Evolutionary conservation across 2,888 invertebrate genomes (phyloP).

Genomic region (Sarcophaga carnaria): DNA sequence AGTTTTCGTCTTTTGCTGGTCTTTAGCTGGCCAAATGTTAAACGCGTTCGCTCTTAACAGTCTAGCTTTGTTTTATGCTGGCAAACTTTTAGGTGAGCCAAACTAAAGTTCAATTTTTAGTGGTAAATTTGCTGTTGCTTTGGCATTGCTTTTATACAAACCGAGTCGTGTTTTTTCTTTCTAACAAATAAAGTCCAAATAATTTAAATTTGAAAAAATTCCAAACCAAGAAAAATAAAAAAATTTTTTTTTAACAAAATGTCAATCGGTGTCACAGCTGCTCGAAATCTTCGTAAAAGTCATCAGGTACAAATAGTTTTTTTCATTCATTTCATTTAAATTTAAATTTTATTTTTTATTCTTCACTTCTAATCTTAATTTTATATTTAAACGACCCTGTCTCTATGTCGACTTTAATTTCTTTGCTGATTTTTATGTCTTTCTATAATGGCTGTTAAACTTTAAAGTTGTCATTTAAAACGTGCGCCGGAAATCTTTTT

Average conservation of each 20-base stretch:
- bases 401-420: too few species aligned
- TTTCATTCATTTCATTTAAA: not conserved
- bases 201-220: not conserved
- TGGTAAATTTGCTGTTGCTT: constrained; percentile 46
- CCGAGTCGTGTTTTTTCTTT: not conserved
- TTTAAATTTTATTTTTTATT: too few species aligned
- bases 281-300: constrained; percentile 32
- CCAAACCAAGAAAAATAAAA: not conserved
- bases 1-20: not conserved
- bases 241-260: constrained; percentile 10
- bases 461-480: too few species aligned
- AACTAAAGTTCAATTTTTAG: constrained; percentile 35
- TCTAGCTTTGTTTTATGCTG: not conserved
- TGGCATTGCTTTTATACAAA: not conserved
- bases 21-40: not conserved
- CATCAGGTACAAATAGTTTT: constrained; percentile 42
- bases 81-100: not conserved
- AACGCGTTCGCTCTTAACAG: not conserved
- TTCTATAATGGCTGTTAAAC: too few species aligned
- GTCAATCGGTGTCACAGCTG: constrained; percentile 34
- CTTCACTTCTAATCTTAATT: too few species aligned
- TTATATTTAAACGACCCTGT: too few species aligned
- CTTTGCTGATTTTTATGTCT: too few species aligned
- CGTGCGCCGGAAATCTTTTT: too few species aligned
- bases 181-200: constrained; percentile 32